Conservation (phyloP, 2,113 vertebrate genomes). For the Lagopus muta region DNA sequence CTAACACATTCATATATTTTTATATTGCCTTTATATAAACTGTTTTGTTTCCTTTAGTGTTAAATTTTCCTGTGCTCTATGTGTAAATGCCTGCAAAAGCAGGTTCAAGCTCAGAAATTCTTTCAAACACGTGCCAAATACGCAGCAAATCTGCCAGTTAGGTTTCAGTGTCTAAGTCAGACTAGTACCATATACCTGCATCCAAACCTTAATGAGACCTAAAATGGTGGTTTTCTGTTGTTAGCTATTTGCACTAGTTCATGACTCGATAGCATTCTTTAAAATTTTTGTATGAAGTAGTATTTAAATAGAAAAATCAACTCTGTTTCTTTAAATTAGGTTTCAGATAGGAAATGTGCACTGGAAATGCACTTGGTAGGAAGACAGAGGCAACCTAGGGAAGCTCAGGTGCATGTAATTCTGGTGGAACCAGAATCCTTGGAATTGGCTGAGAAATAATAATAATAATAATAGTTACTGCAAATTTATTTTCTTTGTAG, state of each 20-base stretch:
- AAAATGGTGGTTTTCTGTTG: neutral
- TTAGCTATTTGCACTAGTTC: neutral
- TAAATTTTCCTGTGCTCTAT: neutral
- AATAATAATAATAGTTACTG: too few relatives aligned
- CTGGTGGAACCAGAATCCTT: neutral
- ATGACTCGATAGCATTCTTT: neutral
- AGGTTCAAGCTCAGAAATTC: neutral
- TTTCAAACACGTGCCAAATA: neutral
- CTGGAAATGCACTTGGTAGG: too few relatives aligned
- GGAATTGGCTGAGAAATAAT: neutral
- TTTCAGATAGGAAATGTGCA: neutral
- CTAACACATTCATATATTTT: neutral
- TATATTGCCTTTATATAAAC: neutral
- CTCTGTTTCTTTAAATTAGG: neutral
- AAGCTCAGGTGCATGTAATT: too few relatives aligned
- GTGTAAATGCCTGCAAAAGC: neutral
- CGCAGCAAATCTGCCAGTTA: neutral
- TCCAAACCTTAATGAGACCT: neutral
- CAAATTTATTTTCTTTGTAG: neutral
- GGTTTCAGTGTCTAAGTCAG: neutral
- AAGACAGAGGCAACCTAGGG: too few relatives aligned
- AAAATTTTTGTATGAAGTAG: neutral
- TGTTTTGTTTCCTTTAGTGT: neutral
- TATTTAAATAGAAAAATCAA: neutral
- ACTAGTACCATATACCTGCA: neutral